phyloP scores from a whole-genome alignment of 2,113 vertebrate species.

The Actinemys pallida region DNA sequence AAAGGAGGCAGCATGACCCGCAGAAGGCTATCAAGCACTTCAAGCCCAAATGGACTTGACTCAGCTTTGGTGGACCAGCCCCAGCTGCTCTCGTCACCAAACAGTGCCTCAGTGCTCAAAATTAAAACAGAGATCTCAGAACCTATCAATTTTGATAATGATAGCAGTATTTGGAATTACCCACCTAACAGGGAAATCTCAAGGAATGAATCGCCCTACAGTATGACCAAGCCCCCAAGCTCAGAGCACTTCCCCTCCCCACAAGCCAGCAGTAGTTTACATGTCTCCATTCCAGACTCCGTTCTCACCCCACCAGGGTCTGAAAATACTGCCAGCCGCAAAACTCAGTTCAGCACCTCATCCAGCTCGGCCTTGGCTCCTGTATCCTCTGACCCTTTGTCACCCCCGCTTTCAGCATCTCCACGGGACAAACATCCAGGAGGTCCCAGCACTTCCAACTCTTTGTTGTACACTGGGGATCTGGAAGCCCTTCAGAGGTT shows the following conservation, averaged over 20 bases:
- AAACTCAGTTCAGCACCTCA: slow-evolving; percentile 89
- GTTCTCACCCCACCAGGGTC: slow-evolving; percentile 96
- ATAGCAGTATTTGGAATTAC: slow-evolving; percentile 99
- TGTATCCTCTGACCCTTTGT: slow-evolving; percentile 93
- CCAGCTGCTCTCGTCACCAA: slow-evolving; percentile 89
- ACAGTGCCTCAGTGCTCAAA: slow-evolving; percentile 94
- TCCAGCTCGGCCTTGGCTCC: slow-evolving; percentile 85
- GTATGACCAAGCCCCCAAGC: slow-evolving; percentile 95
- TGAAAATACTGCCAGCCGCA: slow-evolving; percentile 89
- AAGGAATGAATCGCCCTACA: slow-evolving; percentile 97
- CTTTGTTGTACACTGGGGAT: slow-evolving; percentile 95
- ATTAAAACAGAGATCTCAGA: slow-evolving; percentile 99
- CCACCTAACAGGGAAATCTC: slow-evolving; percentile 99
- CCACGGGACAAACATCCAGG: slow-evolving; percentile 96
- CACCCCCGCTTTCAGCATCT: slow-evolving; percentile 96
- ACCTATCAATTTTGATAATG: slow-evolving; percentile 99
- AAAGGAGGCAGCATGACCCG: slow-evolving; percentile 89
- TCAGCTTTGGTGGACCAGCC: slow-evolving; percentile 87
- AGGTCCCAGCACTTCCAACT: slow-evolving; percentile 87
- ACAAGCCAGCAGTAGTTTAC: slow-evolving; percentile 87
- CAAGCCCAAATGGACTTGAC: slow-evolving; percentile 88
- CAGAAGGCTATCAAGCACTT: slow-evolving; percentile 88
- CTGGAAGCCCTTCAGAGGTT: slow-evolving; percentile 96
- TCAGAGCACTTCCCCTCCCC: slow-evolving; percentile 94
- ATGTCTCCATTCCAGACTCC: slow-evolving; percentile 95